Evolutionary conservation across 2,113 vertebrate genomes (phyloP).

Genomic region (Pedetes capensis): DNA sequence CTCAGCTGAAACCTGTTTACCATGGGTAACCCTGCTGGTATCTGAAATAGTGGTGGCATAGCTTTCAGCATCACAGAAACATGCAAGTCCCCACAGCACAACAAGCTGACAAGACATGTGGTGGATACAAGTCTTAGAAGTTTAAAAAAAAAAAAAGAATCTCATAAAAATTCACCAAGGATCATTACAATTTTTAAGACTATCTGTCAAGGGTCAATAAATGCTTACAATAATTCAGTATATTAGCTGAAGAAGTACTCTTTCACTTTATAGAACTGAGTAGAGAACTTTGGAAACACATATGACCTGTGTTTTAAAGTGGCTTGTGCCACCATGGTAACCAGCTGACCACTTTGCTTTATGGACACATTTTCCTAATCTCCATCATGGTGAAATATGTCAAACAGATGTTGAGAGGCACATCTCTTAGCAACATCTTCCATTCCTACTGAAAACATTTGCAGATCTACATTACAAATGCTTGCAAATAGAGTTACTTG

Average conservation of each 20-base stretch:
- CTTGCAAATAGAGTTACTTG: neutral
- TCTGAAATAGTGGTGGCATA: too few relatives aligned
- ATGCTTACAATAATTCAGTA: neutral
- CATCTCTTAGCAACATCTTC: neutral
- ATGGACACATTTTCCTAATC: neutral
- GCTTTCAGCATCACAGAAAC: too few relatives aligned
- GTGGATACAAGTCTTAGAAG: too few relatives aligned
- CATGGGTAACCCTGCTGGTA: too few relatives aligned
- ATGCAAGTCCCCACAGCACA: neutral
- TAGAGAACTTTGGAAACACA: neutral
- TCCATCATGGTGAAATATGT: neutral
- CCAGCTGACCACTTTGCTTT: neutral
- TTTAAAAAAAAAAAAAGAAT: neutral
- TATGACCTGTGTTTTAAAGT: neutral
- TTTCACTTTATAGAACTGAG: neutral
- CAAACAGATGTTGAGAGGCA: neutral
- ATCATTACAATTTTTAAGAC: neutral
- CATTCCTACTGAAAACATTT: neutral
- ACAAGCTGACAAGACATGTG: too few relatives aligned
- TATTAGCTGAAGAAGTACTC: neutral
- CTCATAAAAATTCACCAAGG: slow-evolving; percentile 11
- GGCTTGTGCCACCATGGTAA: neutral
- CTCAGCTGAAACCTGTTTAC: too few relatives aligned
- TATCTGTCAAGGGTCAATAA: neutral
- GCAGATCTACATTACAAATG: neutral